Percentiles rank a stretch among this genome's conserved stretches.
Evolutionary conservation across 2,113 vertebrate genomes (phyloP).

Genomic region (Elgaria multicarinata): DNA sequence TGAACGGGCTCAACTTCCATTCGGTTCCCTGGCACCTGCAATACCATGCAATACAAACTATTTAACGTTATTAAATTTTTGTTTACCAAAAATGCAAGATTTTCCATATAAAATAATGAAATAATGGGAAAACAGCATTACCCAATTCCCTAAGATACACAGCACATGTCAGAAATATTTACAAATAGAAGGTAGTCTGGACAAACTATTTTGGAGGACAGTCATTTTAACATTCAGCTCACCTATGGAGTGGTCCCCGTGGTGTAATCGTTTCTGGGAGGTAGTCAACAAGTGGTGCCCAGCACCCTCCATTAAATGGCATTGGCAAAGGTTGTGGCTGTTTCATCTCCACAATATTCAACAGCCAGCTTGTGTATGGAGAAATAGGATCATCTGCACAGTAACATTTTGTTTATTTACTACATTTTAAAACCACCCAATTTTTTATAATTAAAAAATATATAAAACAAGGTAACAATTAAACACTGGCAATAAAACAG

Average conservation of each 20-base stretch:
- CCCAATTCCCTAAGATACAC: background rate
- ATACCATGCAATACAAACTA: background rate
- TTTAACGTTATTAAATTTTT: background rate
- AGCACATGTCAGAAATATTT: background rate
- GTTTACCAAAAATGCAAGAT: background rate
- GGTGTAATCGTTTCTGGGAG: conserved; percentile 97
- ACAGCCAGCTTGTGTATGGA: conserved; percentile 93
- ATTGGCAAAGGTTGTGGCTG: conserved; percentile 94
- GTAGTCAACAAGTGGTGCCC: conserved; percentile 97
- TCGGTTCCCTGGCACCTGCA: background rate
- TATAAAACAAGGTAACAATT: background rate
- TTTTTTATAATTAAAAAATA: background rate
- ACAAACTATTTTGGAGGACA: background rate
- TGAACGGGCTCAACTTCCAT: background rate
- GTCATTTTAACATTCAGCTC: conserved; percentile 24
- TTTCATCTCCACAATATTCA: conserved; percentile 92
- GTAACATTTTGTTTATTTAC: conserved; percentile 33
- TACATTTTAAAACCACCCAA: background rate
- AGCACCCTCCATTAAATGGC: conserved; percentile 96
- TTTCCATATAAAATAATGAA: conserved; percentile 8
- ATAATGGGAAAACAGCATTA: background rate
- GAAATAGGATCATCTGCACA: conserved; percentile 89
- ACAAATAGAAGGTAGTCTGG: background rate
- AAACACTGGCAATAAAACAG: background rate
- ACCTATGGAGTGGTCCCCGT: conserved; percentile 94